A percentile compares a stretch with the other conserved stretches of the same genome.
Evolutionary conservation across 1,140 invertebrate genomes (phyloP).

Genomic region (Arctopsyche grandis): DNA sequence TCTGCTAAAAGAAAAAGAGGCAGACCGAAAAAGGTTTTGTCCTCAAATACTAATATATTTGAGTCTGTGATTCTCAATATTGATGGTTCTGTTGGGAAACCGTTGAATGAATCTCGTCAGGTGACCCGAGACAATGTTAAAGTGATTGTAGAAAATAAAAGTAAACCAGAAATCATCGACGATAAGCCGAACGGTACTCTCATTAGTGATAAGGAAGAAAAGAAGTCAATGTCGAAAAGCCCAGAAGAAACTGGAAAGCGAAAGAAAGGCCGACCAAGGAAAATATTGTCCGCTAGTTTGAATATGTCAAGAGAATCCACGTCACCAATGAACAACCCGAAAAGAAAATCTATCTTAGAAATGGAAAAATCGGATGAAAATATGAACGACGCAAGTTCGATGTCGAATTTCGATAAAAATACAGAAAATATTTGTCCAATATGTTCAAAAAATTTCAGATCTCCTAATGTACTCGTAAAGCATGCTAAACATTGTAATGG

Average conservation of each 20-base stretch:
- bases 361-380: slow-evolving; percentile 58
- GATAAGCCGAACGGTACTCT: not conserved
- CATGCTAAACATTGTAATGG: slow-evolving; percentile 66
- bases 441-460: slow-evolving; percentile 64
- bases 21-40: slow-evolving; percentile 43
- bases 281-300: slow-evolving; percentile 59
- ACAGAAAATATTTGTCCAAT: slow-evolving; percentile 60
- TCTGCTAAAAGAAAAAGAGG: slow-evolving; percentile 49
- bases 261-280: slow-evolving; percentile 57
- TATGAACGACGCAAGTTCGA: slow-evolving; percentile 61
- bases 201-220: not conserved
- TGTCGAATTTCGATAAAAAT: slow-evolving; percentile 64
- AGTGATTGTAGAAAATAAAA: not conserved
- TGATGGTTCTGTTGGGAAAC: not conserved
- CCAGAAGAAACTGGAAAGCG: slow-evolving; percentile 6
- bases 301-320: slow-evolving; percentile 53
- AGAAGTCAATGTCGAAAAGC: not conserved
- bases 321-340: slow-evolving; percentile 55
- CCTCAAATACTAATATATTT: not conserved
- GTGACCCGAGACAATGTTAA: too few relatives aligned
- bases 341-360: slow-evolving; percentile 57
- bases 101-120: not conserved
- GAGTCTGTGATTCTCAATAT: slow-evolving; percentile 10
- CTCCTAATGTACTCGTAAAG: slow-evolving; percentile 65
- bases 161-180: not conserved